Percentiles rank a stretch among this genome's conserved stretches.
phyloP scores from a whole-genome alignment of 1,140 invertebrate species.

The Eupristina koningsbergeri region DNA sequence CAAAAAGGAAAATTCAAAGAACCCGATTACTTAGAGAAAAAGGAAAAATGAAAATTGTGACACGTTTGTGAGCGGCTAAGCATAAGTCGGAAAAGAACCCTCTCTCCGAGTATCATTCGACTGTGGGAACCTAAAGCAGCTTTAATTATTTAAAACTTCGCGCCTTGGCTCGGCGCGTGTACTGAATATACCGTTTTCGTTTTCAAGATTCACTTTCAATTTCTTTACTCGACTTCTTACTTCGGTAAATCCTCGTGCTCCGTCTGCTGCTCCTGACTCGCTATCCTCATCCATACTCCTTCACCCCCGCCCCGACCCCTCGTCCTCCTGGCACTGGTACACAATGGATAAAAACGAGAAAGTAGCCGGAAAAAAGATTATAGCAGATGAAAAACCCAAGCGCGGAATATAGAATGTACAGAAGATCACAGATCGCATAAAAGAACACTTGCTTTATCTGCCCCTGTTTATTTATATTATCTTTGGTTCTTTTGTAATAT shows the following conservation, averaged over 20 bases:
- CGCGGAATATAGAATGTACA: not conserved
- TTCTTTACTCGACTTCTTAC: too few species aligned
- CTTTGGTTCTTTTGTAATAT: not conserved
- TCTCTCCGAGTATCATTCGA: conserved; percentile 37
- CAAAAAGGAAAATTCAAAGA: not conserved
- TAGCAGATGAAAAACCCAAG: conserved; percentile 27
- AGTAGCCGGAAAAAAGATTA: conserved; percentile 29
- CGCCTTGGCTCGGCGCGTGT: conserved; percentile 54
- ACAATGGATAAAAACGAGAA: not conserved
- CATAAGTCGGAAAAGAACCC: conserved; percentile 40
- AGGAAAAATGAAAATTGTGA: conserved; percentile 30
- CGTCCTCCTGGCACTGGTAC: conserved; percentile 13
- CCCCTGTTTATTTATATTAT: not conserved
- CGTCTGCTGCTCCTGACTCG: not conserved
- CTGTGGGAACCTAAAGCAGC: conserved; percentile 37
- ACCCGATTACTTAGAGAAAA: not conserved
- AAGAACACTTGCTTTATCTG: conserved; percentile 19
- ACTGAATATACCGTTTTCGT: conserved; percentile 62
- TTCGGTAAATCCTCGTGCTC: not conserved
- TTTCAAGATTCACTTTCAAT: conserved; percentile 69
- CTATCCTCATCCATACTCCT: conserved; percentile 18
- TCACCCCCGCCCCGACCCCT: too few species aligned
- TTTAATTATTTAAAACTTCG: conserved; percentile 67
- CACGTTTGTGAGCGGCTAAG: conserved; percentile 20
- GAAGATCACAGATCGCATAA: conserved; percentile 15